phyloP scores from a whole-genome alignment of 1,140 invertebrate genomes.

The Nymphalis io region DNA sequence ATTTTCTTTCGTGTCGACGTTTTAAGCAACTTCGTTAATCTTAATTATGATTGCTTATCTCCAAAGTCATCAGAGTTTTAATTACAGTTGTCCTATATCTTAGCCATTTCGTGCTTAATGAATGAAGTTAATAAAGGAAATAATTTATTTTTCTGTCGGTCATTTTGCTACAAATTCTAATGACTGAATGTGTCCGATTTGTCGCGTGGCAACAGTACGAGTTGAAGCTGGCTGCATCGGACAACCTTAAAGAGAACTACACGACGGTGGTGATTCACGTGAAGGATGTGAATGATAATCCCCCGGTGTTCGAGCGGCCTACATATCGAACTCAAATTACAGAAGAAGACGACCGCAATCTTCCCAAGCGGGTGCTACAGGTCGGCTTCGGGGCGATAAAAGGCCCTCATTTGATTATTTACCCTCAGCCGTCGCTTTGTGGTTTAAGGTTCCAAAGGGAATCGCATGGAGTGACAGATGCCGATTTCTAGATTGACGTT shows the following conservation, averaged over 20 bases:
- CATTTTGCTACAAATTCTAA: background rate
- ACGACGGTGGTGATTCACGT: constrained; percentile 97
- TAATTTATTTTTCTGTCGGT: background rate
- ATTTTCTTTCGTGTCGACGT: constrained; percentile 45
- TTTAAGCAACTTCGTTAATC: constrained; percentile 43
- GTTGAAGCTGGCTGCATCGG: constrained; percentile 94
- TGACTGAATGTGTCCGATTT: constrained; percentile 23
- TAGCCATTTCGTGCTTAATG: constrained; percentile 12
- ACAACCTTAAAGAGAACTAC: constrained; percentile 97
- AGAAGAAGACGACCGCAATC: constrained; percentile 96
- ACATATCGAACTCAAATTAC: constrained; percentile 97
- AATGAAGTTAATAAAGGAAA: background rate
- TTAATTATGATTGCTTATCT: constrained; percentile 38
- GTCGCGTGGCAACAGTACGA: constrained; percentile 87
- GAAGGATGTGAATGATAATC: constrained; percentile 96
- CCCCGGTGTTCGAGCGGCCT: constrained; percentile 90
- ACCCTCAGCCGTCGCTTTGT: constrained; percentile 35
- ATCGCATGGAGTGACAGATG: constrained; percentile 48
- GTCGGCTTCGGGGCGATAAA: constrained; percentile 79
- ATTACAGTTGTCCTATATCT: constrained; percentile 31
- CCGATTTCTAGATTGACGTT: constrained; percentile 42
- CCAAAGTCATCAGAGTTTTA: constrained; percentile 33
- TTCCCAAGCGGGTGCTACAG: constrained; percentile 96
- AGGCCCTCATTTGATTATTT: constrained; percentile 52
- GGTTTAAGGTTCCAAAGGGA: constrained; percentile 49